Percentiles rank a stretch among this genome's conserved stretches.
Evolutionary conservation across 2,888 invertebrate species (phyloP).

Genomic region (Zonitis immaculata): DNA sequence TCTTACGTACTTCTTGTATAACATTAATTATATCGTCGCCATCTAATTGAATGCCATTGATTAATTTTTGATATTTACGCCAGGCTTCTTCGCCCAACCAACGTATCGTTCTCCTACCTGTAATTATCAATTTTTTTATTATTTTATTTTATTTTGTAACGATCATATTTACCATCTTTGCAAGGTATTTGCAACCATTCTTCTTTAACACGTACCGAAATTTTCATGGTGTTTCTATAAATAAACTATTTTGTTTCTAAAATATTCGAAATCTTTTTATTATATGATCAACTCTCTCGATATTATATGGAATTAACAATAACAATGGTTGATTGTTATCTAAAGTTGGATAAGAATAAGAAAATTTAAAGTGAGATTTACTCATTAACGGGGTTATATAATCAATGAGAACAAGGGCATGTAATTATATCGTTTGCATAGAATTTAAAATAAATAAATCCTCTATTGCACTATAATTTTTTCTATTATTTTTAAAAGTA

Average conservation of each 20-base stretch:
- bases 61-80: slow-evolving; percentile 47
- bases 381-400: no score
- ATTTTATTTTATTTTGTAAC: no score
- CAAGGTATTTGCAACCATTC: slow-evolving; percentile 58
- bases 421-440: no score
- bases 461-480: no score
- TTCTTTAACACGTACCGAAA: slow-evolving; percentile 53
- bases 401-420: no score
- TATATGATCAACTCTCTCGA: not conserved
- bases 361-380: not conserved
- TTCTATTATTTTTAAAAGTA: no score
- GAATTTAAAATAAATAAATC: no score
- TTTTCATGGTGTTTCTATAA: slow-evolving; percentile 49
- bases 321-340: not conserved
- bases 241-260: no score
- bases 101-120: slow-evolving; percentile 45
- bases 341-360: not conserved
- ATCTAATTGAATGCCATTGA: slow-evolving; percentile 26
- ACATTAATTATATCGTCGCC: slow-evolving; percentile 18
- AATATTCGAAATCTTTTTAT: not conserved
- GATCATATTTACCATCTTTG: slow-evolving; percentile 44
- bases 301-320: not conserved
- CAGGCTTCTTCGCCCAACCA: slow-evolving; percentile 55
- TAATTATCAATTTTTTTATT: no score
- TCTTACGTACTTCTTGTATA: slow-evolving; percentile 53